These are phyloP conservation scores for Drosophila ironensis DNA, from an alignment of 1,140 invertebrate genomes.

Conservation along the genomic window DNA sequence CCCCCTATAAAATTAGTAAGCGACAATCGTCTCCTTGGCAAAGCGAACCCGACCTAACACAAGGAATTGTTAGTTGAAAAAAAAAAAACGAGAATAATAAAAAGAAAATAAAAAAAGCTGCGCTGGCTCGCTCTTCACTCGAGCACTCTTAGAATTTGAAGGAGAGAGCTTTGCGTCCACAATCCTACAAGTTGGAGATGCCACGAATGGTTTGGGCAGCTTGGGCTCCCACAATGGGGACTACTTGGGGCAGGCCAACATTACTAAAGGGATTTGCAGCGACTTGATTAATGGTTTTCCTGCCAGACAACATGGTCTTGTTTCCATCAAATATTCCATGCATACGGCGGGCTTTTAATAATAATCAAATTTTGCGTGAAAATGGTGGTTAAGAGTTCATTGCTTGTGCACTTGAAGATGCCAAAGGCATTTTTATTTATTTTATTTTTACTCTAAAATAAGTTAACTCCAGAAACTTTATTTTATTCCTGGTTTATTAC, in stretches of 20 bases:
- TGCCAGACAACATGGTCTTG: background rate
- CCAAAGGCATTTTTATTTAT: too few species aligned
- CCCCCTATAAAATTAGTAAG: background rate
- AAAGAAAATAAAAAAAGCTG: slow-evolving; percentile 35
- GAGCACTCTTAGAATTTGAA: background rate
- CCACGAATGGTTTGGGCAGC: slow-evolving; percentile 13
- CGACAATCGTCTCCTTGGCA: slow-evolving; percentile 10
- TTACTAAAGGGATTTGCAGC: background rate
- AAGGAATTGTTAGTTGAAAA: slow-evolving; percentile 48
- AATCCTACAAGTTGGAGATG: slow-evolving; percentile 37
- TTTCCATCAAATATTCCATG: background rate
- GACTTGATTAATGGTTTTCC: slow-evolving; percentile 25
- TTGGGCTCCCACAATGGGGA: slow-evolving; percentile 6
- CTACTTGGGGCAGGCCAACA: background rate
- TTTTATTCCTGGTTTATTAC: too few species aligned
- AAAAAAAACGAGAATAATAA: slow-evolving; percentile 26
- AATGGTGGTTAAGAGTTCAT: too few species aligned
- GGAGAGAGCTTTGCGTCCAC: slow-evolving; percentile 2
- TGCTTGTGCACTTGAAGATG: too few species aligned
- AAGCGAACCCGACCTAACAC: slow-evolving; percentile 66
- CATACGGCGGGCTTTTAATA: background rate
- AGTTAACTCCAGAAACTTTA: too few species aligned
- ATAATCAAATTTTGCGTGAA: too few species aligned
- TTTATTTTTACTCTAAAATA: too few species aligned
- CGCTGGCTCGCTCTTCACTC: slow-evolving; percentile 23